A percentile compares a stretch with the other conserved stretches of the same genome.
phyloP scores from a whole-genome alignment of 92 coral and sea anemone genomes.

The Bergia puertoricense region DNA sequence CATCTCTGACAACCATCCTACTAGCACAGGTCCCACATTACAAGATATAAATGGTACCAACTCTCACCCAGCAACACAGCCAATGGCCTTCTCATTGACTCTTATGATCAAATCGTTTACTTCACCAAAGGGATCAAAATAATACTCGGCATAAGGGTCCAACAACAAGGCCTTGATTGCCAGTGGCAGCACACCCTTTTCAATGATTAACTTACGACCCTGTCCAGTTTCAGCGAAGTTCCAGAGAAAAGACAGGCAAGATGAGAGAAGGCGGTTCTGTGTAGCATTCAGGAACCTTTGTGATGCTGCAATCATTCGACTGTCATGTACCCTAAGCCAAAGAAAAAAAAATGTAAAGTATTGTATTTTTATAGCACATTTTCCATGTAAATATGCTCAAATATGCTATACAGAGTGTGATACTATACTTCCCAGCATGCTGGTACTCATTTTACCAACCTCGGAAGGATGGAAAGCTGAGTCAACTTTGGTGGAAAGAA shows the following conservation, averaged over 20 bases:
- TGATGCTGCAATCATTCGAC: not conserved
- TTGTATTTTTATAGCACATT: no score
- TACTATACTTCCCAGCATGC: no score
- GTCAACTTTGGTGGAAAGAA: no score
- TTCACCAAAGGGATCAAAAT: not conserved
- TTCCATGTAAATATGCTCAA: no score
- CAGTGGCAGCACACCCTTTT: constrained; percentile 62
- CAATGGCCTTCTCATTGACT: constrained; percentile 71
- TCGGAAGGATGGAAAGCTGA: no score
- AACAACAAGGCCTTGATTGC: constrained; percentile 54
- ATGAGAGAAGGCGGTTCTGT: constrained; percentile 53
- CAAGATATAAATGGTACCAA: not conserved
- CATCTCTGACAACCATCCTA: no score
- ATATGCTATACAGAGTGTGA: no score
- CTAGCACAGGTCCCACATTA: not conserved
- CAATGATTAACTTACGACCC: constrained; percentile 67
- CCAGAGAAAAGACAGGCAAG: constrained; percentile 77
- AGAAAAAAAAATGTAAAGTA: not conserved
- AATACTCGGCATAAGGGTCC: constrained; percentile 35
- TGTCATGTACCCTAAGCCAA: not conserved
- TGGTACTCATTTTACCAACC: no score
- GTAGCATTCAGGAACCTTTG: constrained; percentile 23
- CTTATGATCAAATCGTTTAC: constrained; percentile 12
- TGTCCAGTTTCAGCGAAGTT: constrained; percentile 69
- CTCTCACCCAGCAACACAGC: constrained; percentile 82